These are phyloP conservation scores for Drosophila leonis DNA, from an alignment of 2,888 invertebrate species.

Conservation along the genomic window DNA sequence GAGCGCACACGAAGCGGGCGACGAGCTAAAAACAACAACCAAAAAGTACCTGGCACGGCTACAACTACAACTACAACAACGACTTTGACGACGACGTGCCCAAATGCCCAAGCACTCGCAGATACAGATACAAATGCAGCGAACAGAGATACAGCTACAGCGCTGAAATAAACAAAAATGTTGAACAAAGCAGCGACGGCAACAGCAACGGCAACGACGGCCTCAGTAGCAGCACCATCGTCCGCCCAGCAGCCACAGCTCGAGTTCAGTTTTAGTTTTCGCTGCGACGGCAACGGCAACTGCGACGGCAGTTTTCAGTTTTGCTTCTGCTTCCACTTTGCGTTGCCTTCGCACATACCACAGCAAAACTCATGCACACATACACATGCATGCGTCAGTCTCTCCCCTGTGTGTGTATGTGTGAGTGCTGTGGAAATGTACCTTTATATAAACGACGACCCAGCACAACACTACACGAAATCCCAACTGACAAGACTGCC, in stretches of 20 bases:
- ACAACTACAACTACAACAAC: slow-evolving; percentile 40
- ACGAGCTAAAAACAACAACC: slow-evolving; percentile 67
- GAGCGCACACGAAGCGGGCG: slow-evolving; percentile 71
- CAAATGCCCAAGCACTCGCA: slow-evolving; percentile 65
- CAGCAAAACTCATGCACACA: slow-evolving; percentile 55
- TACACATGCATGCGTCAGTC: slow-evolving; percentile 39
- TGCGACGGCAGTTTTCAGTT: slow-evolving; percentile 66
- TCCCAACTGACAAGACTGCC: slow-evolving; percentile 83
- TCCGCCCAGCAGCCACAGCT: slow-evolving; percentile 50
- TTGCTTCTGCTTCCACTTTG: slow-evolving; percentile 64
- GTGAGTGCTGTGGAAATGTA: slow-evolving; percentile 70
- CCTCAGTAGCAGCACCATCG: slow-evolving; percentile 51
- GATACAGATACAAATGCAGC: slow-evolving; percentile 51
- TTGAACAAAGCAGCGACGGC: slow-evolving; percentile 70
- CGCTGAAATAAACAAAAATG: slow-evolving; percentile 81
- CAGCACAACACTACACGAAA: slow-evolving; percentile 77
- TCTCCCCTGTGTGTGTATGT: slow-evolving; percentile 22
- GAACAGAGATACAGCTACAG: slow-evolving; percentile 56
- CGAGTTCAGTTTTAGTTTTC: slow-evolving; percentile 78
- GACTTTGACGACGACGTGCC: slow-evolving; percentile 58
- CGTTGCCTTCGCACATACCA: slow-evolving; percentile 76
- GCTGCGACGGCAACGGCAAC: slow-evolving; percentile 63
- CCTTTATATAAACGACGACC: slow-evolving; percentile 79
- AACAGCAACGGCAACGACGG: slow-evolving; percentile 46
- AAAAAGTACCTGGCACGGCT: slow-evolving; percentile 81